These are phyloP conservation scores for Ammodytes dubius DNA, from an alignment of 2,113 vertebrate genomes.

Conservation along the genomic window DNA sequence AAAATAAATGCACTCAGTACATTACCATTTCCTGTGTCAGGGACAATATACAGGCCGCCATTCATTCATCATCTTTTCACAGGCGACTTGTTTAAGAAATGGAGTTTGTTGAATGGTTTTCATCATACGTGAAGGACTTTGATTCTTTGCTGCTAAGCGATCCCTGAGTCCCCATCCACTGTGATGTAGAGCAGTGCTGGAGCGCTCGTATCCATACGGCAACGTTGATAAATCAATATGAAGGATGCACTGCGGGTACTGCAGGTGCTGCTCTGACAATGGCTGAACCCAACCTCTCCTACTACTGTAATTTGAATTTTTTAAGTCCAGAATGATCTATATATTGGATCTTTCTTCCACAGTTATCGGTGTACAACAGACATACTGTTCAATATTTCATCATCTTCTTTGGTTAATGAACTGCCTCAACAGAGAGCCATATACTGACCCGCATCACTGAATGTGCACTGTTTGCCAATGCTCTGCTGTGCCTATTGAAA, in stretches of 20 bases:
- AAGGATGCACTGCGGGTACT: background rate
- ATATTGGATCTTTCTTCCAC: background rate
- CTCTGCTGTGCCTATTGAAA: constrained; percentile 61
- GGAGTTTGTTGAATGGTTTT: constrained; percentile 7
- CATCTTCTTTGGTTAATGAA: background rate
- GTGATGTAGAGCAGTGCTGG: constrained; percentile 20
- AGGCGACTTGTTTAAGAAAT: background rate
- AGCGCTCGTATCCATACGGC: background rate
- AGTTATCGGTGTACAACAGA: background rate
- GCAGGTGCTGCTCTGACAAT: background rate
- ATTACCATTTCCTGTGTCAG: constrained; percentile 14
- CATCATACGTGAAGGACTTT: constrained; percentile 19
- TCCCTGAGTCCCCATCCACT: constrained; percentile 5
- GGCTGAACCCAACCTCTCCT: background rate
- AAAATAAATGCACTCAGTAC: background rate
- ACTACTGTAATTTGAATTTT: background rate
- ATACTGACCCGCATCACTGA: constrained; percentile 24
- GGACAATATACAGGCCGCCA: background rate
- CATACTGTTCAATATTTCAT: background rate
- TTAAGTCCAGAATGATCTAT: background rate
- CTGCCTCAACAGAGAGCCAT: constrained; percentile 31
- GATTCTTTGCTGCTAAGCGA: constrained; percentile 12
- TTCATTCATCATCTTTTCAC: constrained; percentile 14
- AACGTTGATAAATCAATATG: constrained; percentile 1
- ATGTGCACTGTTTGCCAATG: constrained; percentile 48